phyloP scores from a whole-genome alignment of 2,113 vertebrate genomes.

The Theristicus caerulescens region DNA sequence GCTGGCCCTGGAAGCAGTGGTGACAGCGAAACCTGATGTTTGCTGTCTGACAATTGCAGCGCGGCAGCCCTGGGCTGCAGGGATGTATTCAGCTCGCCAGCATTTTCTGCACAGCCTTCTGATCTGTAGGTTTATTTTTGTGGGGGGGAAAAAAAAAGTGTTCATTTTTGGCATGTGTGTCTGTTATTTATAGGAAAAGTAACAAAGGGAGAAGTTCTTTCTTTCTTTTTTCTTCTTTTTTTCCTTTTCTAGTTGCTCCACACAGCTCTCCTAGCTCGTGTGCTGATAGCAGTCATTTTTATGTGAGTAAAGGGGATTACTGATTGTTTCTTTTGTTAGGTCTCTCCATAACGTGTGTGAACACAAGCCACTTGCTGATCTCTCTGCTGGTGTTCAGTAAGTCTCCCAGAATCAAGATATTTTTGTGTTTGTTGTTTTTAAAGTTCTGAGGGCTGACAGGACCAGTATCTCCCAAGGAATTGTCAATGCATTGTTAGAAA shows the following conservation, averaged over 20 bases:
- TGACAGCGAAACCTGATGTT: neutral
- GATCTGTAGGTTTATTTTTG: neutral
- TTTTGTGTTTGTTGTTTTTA: neutral
- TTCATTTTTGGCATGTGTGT: neutral
- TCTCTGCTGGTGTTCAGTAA: neutral
- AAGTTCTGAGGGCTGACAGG: neutral
- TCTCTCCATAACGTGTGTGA: neutral
- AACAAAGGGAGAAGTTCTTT: neutral
- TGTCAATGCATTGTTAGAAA: neutral
- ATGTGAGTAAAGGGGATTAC: neutral
- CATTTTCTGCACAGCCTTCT: neutral
- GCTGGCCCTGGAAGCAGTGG: accelerated
- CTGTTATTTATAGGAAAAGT: neutral
- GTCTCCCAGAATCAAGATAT: neutral
- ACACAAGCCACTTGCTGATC: neutral
- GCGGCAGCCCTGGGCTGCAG: neutral
- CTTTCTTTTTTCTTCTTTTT: no score
- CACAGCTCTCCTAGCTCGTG: neutral
- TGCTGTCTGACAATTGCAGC: neutral
- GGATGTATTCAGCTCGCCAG: neutral
- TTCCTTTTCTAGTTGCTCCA: neutral
- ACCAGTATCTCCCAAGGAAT: neutral
- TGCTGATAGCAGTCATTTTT: neutral
- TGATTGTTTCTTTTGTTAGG: neutral
- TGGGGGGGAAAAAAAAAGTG: no score